Evolutionary conservation across 2,888 invertebrate genomes (phyloP), one percentile per base, ranked within the genome.

Genomic region (Melanchra persicariae): DNA sequence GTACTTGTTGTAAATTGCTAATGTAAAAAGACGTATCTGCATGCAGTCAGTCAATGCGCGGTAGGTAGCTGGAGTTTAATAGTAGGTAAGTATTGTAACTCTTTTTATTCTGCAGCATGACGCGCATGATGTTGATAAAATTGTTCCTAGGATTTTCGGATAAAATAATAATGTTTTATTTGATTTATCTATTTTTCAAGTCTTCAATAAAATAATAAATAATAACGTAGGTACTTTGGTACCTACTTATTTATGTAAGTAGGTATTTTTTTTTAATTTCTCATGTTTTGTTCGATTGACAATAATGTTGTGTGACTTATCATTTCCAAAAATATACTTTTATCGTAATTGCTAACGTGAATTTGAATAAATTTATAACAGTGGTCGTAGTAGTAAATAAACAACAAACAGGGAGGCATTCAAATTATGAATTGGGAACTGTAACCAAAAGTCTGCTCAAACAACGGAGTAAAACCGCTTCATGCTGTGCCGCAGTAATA

Each of bases 1-100:
- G 86, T 85, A 82, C 71, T 74, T 79, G 74, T 81, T 81, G 79
- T 73, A 83, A 83, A 71, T 81, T 81, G 69, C 51, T 71, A 63
- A 59, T 71, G 77, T 79, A 81, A 81, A 74, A 74, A 75, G 77
- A 52, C 77, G 77, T 77, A 75, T 70, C 77, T 75, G 74, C 75
- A 55, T 60, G 57, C 45, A 22, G 22, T 12, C 45, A 22, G 22
- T 12, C 22, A 40, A 40, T 40, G 40, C 15, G 40, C 49, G 22
- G 15, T 34, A 34, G n/a, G n/a, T n/a, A n/a, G n/a, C n/a, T n/a
- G n/a, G n/a, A n/a, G n/a, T n/a, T n/a, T n/a, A n/a, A n/a, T n/a
- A n/a, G n/a, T n/a, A n/a, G n/a, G n/a, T n/a, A n/a, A n/a, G n/a
- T n/a, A n/a, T n/a, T n/a, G n/a, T n/a, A n/a, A n/a, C n/a, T n/a